Evolutionary conservation across 2,797 vertebrate species (phyloP).

Genomic region (Cephalopachus bancanus): DNA sequence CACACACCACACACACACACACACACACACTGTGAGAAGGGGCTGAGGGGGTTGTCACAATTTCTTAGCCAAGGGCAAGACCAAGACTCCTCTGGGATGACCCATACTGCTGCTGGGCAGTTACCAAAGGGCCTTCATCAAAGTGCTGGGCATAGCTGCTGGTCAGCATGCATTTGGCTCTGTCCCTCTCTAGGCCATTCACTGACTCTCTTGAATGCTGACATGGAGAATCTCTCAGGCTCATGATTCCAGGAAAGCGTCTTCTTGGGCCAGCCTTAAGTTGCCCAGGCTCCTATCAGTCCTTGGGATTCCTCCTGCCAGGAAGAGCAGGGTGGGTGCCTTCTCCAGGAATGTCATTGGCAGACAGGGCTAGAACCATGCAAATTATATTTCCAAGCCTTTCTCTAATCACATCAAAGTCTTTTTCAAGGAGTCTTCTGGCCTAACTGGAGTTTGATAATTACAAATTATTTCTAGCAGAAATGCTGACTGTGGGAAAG

Average conservation of each 20-base stretch:
- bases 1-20: too few relatives aligned
- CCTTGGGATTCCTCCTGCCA: slow-evolving; percentile 70
- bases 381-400: slow-evolving; percentile 82
- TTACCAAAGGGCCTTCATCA: background rate
- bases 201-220: slow-evolving; percentile 58
- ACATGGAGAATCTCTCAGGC: background rate
- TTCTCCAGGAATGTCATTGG: slow-evolving; percentile 75
- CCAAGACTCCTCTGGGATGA: background rate
- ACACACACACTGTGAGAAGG: background rate
- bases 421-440: slow-evolving; percentile 81
- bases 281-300: slow-evolving; percentile 10
- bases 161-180: background rate
- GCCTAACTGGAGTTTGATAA: slow-evolving; percentile 86
- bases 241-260: slow-evolving; percentile 61
- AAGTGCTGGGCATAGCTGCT: background rate
- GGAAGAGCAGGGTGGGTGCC: slow-evolving; percentile 60
- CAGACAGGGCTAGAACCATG: slow-evolving; percentile 75
- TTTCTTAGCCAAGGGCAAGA: slow-evolving; percentile 40
- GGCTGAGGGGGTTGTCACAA: background rate
- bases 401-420: slow-evolving; percentile 82
- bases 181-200: background rate
- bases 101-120: background rate
- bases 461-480: slow-evolving; percentile 86
- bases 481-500: slow-evolving; percentile 80
- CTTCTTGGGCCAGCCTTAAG: slow-evolving; percentile 21